Conservation (phyloP, 2,888 invertebrate genomes). For the Axea sp. region DNA sequence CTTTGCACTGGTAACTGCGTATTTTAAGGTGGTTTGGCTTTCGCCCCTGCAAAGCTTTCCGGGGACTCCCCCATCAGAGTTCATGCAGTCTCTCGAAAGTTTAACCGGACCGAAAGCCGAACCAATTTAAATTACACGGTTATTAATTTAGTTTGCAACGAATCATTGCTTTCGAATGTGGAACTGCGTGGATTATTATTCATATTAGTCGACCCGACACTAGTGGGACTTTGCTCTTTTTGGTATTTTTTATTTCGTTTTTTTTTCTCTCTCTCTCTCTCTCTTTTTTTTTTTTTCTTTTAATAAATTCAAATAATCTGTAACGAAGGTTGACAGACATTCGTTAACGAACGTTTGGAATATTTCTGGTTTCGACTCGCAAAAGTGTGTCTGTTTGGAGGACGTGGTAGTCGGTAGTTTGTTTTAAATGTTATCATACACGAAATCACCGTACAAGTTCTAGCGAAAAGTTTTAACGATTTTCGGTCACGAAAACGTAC, state of each 20-base stretch:
- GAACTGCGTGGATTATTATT: slow-evolving; percentile 2
- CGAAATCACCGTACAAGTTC: slow-evolving; percentile 38
- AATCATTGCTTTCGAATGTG: slow-evolving; percentile 13
- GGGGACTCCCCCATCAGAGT: slow-evolving; percentile 7
- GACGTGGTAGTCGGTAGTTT: slow-evolving; percentile 52
- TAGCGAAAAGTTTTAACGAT: slow-evolving; percentile 57
- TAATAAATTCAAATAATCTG: too few relatives aligned
- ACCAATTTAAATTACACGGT: slow-evolving; percentile 31
- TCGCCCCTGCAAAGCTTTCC: slow-evolving; percentile 3
- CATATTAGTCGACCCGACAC: too few relatives aligned
- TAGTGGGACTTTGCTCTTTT: too few relatives aligned
- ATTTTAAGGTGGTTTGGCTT: slow-evolving; percentile 31
- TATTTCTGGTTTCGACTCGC: neutral
- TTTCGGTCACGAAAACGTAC: slow-evolving; percentile 56
- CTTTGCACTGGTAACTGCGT: slow-evolving; percentile 12
- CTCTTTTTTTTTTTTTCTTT: too few relatives aligned
- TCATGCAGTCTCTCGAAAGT: slow-evolving; percentile 2
- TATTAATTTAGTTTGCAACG: slow-evolving; percentile 33
- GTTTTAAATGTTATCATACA: slow-evolving; percentile 53
- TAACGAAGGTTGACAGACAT: too few relatives aligned
- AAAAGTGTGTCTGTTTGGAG: slow-evolving; percentile 13
- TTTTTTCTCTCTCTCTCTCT: too few relatives aligned
- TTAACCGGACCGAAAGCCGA: slow-evolving; percentile 2
- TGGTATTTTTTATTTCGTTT: too few relatives aligned
- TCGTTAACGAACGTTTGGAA: too few relatives aligned